Conservation (phyloP, 2,888 invertebrate species). For the Xylocampa areola region DNA sequence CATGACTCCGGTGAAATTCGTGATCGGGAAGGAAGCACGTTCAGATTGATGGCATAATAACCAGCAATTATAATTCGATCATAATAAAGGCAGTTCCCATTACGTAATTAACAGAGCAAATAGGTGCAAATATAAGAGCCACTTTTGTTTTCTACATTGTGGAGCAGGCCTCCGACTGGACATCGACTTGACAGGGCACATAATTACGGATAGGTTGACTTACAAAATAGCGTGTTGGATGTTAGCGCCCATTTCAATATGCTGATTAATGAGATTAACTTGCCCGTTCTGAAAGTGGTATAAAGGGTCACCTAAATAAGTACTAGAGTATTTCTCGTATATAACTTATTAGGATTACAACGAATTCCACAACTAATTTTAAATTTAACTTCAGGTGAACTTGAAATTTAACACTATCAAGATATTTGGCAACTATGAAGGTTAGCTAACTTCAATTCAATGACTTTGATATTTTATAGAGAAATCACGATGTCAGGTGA, state of each 20-base stretch:
- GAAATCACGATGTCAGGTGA: conserved; percentile 38
- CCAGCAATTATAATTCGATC: conserved; percentile 75
- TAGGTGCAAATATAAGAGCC: conserved; percentile 34
- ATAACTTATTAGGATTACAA: conserved; percentile 46
- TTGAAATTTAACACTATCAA: conserved; percentile 32
- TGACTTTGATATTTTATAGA: conserved; percentile 29
- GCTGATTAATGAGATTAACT: conserved; percentile 77
- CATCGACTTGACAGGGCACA: conserved; percentile 69
- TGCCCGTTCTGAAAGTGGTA: conserved; percentile 70
- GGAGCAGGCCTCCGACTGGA: conserved; percentile 65
- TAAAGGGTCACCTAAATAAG: conserved; percentile 47
- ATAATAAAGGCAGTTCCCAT: conserved; percentile 73
- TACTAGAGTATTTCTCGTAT: conserved; percentile 37
- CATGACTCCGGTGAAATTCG: conserved; percentile 79
- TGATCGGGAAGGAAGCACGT: conserved; percentile 77
- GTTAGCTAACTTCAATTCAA: conserved; percentile 2
- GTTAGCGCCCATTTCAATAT: conserved; percentile 64
- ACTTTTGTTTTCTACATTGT: conserved; percentile 70
- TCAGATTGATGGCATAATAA: conserved; percentile 74
- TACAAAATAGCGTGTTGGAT: conserved; percentile 69
- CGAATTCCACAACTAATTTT: conserved; percentile 12
- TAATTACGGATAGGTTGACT: conserved; percentile 77
- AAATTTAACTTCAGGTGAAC: conserved; percentile 21
- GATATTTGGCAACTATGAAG: neutral
- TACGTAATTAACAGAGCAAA: conserved; percentile 66